Evolutionary conservation across 2,797 vertebrate genomes (phyloP), one percentile per base, ranked within the genome.

Genomic region (Falco rusticolus): DNA sequence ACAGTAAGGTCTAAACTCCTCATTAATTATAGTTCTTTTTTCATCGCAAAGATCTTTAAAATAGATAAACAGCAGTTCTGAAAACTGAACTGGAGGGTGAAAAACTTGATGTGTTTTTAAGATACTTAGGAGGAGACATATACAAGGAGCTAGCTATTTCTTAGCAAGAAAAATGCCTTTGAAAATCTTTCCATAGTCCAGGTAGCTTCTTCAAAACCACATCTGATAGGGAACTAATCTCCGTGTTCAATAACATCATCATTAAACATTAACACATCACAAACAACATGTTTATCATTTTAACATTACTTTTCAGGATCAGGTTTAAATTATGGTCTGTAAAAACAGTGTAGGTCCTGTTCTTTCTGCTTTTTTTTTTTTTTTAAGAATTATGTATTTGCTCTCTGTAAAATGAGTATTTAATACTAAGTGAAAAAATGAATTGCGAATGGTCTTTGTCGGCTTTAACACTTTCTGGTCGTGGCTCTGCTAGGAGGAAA

Each of bases 181-280:
- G 96, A 94, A 97, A 98, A 97, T 91, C 96, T 95, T 94, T 97
- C 94, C 84, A 83, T 97, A 95, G 96, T 98, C 95, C 97, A 97
- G 78, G 89, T 97, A 96, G 98, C 98, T 97, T 98, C 97, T 98
- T 98, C 97, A 98, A 98, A 98, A 98, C 96, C 96, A 91, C 98
- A 98, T 99, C 97, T 98, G 98, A 98, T 98, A 98, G 93, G 96
- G 96, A 97, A 98, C 98, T 98, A 93, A 98, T 98, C 98, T 98
- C 98, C 65, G 84, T 96, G 97, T 97, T 99, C 98, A 98, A 98
- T 98, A 98, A 95, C 95, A 97, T 97, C 97, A 97, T 96, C 97
- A 98, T 99, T 98, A 98, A 99, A 99, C 95, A 96, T 97, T 97
- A 96, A 98, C 97, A 96, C 72, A 97, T 99, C 98, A 98, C 96